Conservation (phyloP, 2,888 invertebrate genomes). For the Xylota segnis region DNA sequence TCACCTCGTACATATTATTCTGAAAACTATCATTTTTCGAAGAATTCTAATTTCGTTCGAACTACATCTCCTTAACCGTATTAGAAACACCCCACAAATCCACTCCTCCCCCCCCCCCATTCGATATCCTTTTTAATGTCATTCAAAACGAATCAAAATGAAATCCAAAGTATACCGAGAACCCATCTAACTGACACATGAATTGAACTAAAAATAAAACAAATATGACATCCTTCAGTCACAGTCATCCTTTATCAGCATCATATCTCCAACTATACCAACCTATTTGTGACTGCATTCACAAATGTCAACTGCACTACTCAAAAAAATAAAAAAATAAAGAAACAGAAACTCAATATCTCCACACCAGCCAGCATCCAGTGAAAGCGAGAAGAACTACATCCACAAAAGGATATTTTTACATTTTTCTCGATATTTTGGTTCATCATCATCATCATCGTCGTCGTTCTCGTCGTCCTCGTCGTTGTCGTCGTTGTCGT, state of each 20-base stretch:
- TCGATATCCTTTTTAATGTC: neutral
- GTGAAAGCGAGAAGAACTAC: constrained; percentile 7
- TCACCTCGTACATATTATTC: neutral
- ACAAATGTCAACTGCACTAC: constrained; percentile 61
- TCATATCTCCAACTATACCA: constrained; percentile 3
- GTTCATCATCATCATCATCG: constrained; percentile 39
- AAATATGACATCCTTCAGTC: constrained; percentile 34
- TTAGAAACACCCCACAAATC: neutral
- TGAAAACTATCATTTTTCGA: neutral
- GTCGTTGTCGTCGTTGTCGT: too few species aligned
- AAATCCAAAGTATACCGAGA: neutral
- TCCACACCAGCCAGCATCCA: neutral
- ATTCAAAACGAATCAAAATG: neutral
- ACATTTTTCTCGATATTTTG: constrained; percentile 41
- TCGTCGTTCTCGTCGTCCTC: constrained; percentile 7
- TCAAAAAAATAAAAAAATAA: too few species aligned
- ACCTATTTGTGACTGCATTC: constrained; percentile 34
- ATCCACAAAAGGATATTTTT: constrained; percentile 47
- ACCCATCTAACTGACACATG: constrained; percentile 33
- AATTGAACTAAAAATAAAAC: constrained; percentile 61
- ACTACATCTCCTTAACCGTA: neutral
- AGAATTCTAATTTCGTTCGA: neutral
- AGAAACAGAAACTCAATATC: constrained; percentile 27
- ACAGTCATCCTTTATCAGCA: constrained; percentile 4
- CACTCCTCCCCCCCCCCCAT: neutral